Percentiles rank a stretch among this genome's conserved stretches.
phyloP scores from a whole-genome alignment of 2,113 vertebrate species.

The Bufo bufo region DNA sequence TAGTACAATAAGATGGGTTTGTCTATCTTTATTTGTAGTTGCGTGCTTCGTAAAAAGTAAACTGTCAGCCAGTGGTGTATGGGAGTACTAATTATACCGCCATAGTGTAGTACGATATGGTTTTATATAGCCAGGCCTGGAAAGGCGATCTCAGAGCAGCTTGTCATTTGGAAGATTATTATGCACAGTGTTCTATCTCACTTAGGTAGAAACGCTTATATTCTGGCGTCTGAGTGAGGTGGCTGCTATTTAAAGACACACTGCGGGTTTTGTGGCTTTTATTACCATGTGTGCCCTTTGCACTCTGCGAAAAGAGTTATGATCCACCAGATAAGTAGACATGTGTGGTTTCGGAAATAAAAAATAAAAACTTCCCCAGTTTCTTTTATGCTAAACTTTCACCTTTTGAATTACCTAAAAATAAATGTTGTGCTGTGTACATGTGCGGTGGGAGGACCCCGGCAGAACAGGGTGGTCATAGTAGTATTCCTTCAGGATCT shows the following conservation, averaged over 20 bases:
- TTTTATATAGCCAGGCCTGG: not conserved
- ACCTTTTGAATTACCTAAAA: conserved; percentile 14
- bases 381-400: not conserved
- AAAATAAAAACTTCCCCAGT: not conserved
- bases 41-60: no score
- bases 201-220: not conserved
- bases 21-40: no score
- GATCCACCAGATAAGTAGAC: not conserved
- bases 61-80: not conserved
- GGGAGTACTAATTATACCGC: not conserved
- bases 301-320: not conserved
- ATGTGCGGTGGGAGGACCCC: not conserved
- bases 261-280: conserved; percentile 49
- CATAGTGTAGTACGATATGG: not conserved
- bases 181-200: not conserved
- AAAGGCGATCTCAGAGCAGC: not conserved
- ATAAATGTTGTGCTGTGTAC: not conserved
- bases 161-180: no score
- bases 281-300: not conserved
- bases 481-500: not conserved
- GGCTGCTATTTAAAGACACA: conserved; percentile 10
- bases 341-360: conserved; percentile 27
- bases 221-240: not conserved
- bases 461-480: not conserved
- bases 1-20: no score